phyloP scores from a whole-genome alignment of 2,797 vertebrate genomes.

The Decapterus maruadsi region DNA sequence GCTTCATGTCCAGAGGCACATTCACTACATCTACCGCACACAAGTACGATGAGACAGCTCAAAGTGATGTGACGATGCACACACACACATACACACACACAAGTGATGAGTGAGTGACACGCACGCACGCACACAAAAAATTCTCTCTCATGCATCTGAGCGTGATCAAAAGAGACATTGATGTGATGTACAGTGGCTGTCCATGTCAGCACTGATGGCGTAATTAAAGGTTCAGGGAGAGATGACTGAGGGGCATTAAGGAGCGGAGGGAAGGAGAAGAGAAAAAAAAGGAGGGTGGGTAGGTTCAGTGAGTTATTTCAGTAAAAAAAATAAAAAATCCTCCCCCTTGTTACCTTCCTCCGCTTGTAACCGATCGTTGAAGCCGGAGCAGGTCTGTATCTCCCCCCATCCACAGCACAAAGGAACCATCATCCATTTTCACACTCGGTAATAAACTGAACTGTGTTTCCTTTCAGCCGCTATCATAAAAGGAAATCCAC shows the following conservation, averaged over 20 bases:
- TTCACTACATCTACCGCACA: background rate
- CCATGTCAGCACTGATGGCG: constrained; percentile 66
- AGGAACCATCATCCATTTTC: constrained; percentile 28
- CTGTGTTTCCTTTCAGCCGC: constrained; percentile 32
- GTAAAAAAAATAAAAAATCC: constrained; percentile 19
- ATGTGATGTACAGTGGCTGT: constrained; percentile 68
- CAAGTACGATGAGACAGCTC: constrained; percentile 29
- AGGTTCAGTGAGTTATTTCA: constrained; percentile 27
- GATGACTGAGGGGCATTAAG: constrained; percentile 21
- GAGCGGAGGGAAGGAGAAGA: constrained; percentile 14
- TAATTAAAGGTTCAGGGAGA: constrained; percentile 72
- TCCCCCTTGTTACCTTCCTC: constrained; percentile 8
- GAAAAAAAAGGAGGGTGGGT: background rate
- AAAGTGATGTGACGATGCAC: constrained; percentile 24
- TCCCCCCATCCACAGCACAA: constrained; percentile 7
- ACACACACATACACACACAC: constrained; percentile 1
- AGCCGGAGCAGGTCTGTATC: constrained; percentile 13
- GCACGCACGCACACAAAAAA: background rate
- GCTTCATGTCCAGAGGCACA: constrained; percentile 21
- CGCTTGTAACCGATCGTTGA: background rate
- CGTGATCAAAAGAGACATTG: constrained; percentile 69
- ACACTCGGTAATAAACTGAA: constrained; percentile 2
- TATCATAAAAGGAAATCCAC: constrained; percentile 24
- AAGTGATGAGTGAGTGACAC: constrained; percentile 20
- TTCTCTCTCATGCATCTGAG: constrained; percentile 19